These are phyloP conservation scores for Tursiops truncatus DNA, from an alignment of 2,113 vertebrate species.

Conservation along the genomic window DNA sequence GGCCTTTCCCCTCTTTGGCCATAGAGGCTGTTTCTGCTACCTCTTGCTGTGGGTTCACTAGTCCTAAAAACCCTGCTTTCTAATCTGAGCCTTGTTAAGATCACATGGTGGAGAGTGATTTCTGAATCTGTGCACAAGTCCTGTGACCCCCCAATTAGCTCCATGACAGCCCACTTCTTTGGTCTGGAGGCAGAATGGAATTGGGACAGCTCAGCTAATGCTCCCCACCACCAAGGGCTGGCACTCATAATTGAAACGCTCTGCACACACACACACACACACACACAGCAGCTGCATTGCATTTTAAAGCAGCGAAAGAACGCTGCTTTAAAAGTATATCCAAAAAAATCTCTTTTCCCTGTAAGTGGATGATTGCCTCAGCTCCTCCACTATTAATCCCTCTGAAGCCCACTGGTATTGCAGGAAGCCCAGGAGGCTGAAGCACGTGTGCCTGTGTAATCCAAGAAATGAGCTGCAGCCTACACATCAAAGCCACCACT, in stretches of 20 bases:
- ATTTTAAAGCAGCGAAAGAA: not conserved
- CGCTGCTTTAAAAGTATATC: not conserved
- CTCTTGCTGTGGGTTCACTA: not conserved
- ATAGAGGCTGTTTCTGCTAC: not conserved
- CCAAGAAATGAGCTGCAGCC: not conserved
- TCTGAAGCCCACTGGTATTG: not conserved
- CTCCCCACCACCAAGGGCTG: not conserved
- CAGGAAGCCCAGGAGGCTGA: not conserved
- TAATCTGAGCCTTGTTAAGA: not conserved
- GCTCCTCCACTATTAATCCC: not conserved
- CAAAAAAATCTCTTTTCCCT: not conserved
- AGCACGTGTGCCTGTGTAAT: not conserved
- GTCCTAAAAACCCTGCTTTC: not conserved
- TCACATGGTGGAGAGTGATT: not conserved
- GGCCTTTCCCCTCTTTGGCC: not conserved
- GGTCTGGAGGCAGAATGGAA: not conserved
- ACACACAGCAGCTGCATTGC: accelerated
- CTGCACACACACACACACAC: accelerated
- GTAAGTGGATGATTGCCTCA: not conserved
- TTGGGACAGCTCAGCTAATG: not conserved
- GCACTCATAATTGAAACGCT: not conserved
- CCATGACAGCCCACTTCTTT: not conserved
- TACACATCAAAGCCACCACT: not conserved
- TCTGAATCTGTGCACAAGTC: not conserved
- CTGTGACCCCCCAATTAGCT: not conserved